Evolutionary conservation across 2,113 vertebrate genomes (phyloP), one percentile per base, ranked within the genome.

Genomic region (Lathamus discolor): DNA sequence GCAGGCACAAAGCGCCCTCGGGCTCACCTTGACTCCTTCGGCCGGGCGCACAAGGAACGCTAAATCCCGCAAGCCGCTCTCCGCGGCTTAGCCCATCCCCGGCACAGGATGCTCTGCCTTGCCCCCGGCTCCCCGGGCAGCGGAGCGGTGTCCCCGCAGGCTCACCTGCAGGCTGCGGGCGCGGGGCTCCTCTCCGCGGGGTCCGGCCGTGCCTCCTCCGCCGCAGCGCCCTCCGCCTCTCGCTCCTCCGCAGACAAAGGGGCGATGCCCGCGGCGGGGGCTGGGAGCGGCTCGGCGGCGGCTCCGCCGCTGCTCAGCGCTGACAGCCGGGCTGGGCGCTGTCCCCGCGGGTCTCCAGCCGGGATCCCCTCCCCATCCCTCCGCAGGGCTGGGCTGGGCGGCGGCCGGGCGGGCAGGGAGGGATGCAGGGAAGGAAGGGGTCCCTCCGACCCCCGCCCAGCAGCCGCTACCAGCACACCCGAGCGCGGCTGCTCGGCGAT

Each of bases 1-100:
- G 19, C 31, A 15, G 79, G 67, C 95, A 69, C 22, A 9, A 2
- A 37, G 64, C 69, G 93, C 90, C 96, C 95, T 94, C 95, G 77
- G 93, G 95, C 90, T 97, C 89, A 91, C 90, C 91, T 70, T 90
- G 92, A 72, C 75, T 92, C 91, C 78, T 84, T 29, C 48, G 24
- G 55, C 77, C 10, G 73, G 82, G 76, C 88, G 51, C 37, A 17
- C 31, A 2, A 13, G 72, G 37, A 77, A 66, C 74, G 52, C 68
- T 80, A 51, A 88, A 90, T 35, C 78, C 55, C 92, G 20, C 85
- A 46, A 81, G 78, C 81, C 51, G 86, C 76, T 87, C 70, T 46
- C 49, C 2, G 57, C 13, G 61, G 74, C 84, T 91, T 64, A 88
- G 78, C 79, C 80, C 70, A 17, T 23, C 70, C 57, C 62, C 63